Conservation (phyloP, 2,888 invertebrate species). For the Eudemis profundana region DNA sequence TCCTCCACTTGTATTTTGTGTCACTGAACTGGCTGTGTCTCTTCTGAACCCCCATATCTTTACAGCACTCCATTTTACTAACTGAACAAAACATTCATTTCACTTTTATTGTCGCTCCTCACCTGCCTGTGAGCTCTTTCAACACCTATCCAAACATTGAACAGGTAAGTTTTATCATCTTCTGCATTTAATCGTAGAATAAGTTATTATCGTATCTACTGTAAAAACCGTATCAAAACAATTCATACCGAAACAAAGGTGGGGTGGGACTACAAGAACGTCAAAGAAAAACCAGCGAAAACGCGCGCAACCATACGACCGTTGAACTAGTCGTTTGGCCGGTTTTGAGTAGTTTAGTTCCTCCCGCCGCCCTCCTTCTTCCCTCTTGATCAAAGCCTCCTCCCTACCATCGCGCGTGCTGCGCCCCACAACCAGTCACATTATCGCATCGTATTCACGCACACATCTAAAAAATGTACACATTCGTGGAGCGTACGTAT, state of each 20-base stretch:
- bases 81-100: constrained; percentile 74
- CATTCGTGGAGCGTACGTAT: not conserved
- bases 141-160: constrained; percentile 65
- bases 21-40: constrained; percentile 83
- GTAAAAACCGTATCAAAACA: constrained; percentile 47
- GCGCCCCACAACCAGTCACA: constrained; percentile 40
- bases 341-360: constrained; percentile 68
- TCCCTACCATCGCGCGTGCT: constrained; percentile 56
- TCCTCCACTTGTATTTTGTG: constrained; percentile 84
- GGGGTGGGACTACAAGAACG: constrained; percentile 55
- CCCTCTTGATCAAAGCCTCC: constrained; percentile 71
- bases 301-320: constrained; percentile 77
- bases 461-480: not conserved
- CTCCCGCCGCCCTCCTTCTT: constrained; percentile 64
- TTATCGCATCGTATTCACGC: constrained; percentile 45
- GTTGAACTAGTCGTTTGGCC: constrained; percentile 80
- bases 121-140: constrained; percentile 61
- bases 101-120: constrained; percentile 68
- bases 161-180: constrained; percentile 61
- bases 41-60: constrained; percentile 80
- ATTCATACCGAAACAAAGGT: constrained; percentile 78
- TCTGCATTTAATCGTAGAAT: constrained; percentile 49
- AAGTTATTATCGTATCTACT: constrained; percentile 45
- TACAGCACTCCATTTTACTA: constrained; percentile 73
- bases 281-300: constrained; percentile 73